Evolutionary conservation across 2,797 vertebrate genomes (phyloP).

Genomic region (Picus viridis): DNA sequence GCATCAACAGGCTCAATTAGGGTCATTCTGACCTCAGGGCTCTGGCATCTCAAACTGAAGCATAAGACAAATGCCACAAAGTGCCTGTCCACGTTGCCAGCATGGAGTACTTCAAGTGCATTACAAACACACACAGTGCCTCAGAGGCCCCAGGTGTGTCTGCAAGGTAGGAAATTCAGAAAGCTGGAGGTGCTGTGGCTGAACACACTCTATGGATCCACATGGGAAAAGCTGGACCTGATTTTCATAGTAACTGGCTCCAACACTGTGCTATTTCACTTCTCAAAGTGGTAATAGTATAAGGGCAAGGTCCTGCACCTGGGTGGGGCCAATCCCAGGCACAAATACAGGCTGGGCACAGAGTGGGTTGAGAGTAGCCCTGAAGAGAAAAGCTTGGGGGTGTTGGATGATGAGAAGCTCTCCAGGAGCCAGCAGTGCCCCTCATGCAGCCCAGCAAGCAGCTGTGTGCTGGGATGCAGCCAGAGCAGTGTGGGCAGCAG

Average conservation of each 20-base stretch:
- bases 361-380: too few relatives aligned
- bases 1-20: neutral
- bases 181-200: neutral
- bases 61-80: neutral
- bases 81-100: neutral
- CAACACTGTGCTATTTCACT: neutral
- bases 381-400: too few relatives aligned
- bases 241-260: neutral
- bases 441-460: too few relatives aligned
- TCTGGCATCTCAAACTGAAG: conserved; percentile 14
- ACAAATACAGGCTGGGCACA: too few relatives aligned
- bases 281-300: neutral
- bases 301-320: too few relatives aligned
- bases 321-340: too few relatives aligned
- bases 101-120: neutral
- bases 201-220: neutral
- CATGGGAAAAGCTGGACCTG: neutral
- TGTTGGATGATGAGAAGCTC: too few relatives aligned
- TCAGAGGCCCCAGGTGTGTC: neutral
- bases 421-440: too few relatives aligned
- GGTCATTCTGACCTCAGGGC: neutral
- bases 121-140: neutral
- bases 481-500: too few relatives aligned
- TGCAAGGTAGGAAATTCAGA: neutral
- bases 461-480: too few relatives aligned